Evolutionary conservation across 2,797 vertebrate species (phyloP).

Genomic region (Tokudaia muenninki): DNA sequence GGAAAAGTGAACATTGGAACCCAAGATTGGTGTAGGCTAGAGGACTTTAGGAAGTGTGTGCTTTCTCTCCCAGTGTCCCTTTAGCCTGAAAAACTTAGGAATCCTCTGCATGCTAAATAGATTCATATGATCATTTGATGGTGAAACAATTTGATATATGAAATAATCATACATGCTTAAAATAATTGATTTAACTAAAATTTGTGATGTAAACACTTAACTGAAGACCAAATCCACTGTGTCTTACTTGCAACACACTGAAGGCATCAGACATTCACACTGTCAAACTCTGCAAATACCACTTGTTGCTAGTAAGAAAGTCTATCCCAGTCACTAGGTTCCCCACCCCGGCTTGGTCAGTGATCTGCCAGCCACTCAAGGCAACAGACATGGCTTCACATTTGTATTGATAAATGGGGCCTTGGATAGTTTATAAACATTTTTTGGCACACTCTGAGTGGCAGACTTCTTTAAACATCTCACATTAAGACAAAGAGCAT

Average conservation of each 20-base stretch:
- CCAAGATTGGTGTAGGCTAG: neutral
- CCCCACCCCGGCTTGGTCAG: neutral
- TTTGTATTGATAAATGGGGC: neutral
- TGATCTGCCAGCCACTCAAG: neutral
- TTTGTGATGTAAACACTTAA: neutral
- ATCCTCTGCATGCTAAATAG: rapidly evolving
- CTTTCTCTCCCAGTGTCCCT: rapidly evolving
- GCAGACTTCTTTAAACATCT: neutral
- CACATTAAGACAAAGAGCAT: neutral
- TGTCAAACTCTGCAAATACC: neutral
- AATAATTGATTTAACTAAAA: neutral
- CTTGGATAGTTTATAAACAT: neutral
- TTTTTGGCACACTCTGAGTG: neutral
- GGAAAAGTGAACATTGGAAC: neutral
- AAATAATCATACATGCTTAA: neutral
- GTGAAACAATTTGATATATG: neutral
- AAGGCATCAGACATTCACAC: neutral
- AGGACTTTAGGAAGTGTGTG: neutral
- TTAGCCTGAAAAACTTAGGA: neutral
- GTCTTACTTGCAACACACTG: neutral
- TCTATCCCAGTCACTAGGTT: too few species aligned
- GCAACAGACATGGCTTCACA: neutral
- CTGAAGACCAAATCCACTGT: rapidly evolving
- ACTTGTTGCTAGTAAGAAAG: neutral
- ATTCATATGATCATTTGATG: neutral